phyloP scores from a whole-genome alignment of 2,888 invertebrate species.

The Chesias legatella region DNA sequence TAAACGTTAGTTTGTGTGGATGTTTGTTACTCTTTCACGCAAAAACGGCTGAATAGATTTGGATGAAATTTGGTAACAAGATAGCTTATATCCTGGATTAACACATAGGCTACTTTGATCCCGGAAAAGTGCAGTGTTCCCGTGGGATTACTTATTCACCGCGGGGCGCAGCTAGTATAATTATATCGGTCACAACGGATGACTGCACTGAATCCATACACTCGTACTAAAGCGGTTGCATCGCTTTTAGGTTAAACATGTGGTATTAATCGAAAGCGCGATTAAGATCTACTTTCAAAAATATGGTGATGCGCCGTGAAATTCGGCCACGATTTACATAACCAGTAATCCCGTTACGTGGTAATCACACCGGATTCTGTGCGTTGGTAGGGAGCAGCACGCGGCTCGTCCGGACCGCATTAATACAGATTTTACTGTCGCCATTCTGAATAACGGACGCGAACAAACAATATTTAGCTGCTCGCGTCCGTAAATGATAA shows the following conservation, averaged over 20 bases:
- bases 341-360: slow-evolving; percentile 76
- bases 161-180: too few relatives aligned
- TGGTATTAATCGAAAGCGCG: slow-evolving; percentile 49
- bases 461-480: slow-evolving; percentile 77
- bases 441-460: slow-evolving; percentile 68
- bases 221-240: slow-evolving; percentile 35
- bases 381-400: slow-evolving; percentile 36
- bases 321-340: slow-evolving; percentile 77
- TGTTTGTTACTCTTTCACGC: too few relatives aligned
- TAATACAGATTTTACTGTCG: slow-evolving; percentile 64
- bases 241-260: slow-evolving; percentile 34
- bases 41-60: too few relatives aligned
- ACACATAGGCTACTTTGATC: too few relatives aligned
- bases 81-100: too few relatives aligned
- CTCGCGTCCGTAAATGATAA: too few relatives aligned
- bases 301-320: slow-evolving; percentile 61
- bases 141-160: too few relatives aligned
- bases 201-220: slow-evolving; percentile 45
- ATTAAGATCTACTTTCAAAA: slow-evolving; percentile 69
- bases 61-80: too few relatives aligned
- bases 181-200: too few relatives aligned
- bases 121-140: too few relatives aligned
- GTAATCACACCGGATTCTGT: slow-evolving; percentile 70
- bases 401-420: slow-evolving; percentile 37
- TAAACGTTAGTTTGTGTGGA: too few relatives aligned